Conservation (phyloP, 2,113 vertebrate genomes). For the Nothoprocta perdicaria region DNA sequence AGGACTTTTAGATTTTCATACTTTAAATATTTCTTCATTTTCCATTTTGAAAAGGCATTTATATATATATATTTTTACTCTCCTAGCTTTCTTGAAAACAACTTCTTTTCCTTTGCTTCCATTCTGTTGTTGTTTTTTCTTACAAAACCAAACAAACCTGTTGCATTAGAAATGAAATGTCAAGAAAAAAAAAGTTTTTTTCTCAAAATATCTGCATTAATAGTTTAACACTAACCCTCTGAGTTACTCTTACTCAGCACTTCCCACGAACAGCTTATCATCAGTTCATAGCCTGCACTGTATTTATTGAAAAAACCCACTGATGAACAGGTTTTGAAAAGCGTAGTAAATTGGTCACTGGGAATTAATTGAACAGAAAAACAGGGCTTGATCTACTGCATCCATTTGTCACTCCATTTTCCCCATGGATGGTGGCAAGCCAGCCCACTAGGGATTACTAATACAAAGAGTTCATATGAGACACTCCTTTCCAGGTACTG, state of each 20-base stretch:
- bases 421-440: not conserved
- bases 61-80: not conserved
- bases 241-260: not conserved
- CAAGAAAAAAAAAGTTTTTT: rapidly evolving
- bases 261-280: not conserved
- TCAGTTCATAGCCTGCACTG: not conserved
- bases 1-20: not conserved
- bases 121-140: not conserved
- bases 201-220: not conserved
- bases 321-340: not conserved
- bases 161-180: not conserved
- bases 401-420: not conserved
- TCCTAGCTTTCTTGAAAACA: not conserved
- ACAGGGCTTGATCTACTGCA: not conserved
- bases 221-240: not conserved
- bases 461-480: not conserved
- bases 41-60: not conserved
- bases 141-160: not conserved
- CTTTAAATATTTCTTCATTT: not conserved
- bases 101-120: not conserved
- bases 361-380: not conserved
- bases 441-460: not conserved
- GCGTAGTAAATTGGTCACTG: not conserved
- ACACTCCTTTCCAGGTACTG: not conserved
- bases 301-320: not conserved